Evolutionary conservation across 2,888 invertebrate species (phyloP).

Genomic region (Linnaemya tessellans): DNA sequence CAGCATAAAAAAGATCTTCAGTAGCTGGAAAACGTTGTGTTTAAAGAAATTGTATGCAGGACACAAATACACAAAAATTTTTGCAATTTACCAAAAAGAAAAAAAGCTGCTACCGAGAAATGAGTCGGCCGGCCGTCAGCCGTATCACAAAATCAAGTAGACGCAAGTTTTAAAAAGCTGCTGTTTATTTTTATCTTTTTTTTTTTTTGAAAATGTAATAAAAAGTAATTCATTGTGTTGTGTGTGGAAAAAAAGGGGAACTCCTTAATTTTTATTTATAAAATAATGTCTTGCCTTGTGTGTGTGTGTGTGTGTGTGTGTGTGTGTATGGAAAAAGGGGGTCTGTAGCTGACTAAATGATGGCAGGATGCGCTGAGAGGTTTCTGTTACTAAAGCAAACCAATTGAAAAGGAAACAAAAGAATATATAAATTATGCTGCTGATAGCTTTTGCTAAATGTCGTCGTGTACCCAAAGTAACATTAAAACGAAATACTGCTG

Average conservation of each 20-base stretch:
- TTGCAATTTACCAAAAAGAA: constrained; percentile 9
- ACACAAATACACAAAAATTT: constrained; percentile 3
- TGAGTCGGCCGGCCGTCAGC: background rate
- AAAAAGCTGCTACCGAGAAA: background rate
- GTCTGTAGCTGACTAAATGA: background rate
- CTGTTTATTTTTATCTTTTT: background rate
- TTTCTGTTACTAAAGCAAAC: constrained; percentile 62
- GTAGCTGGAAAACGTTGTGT: background rate
- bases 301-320: too few relatives aligned
- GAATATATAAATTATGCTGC: constrained; percentile 54
- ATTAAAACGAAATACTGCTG: constrained; percentile 54
- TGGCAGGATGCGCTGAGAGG: background rate
- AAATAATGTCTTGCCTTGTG: constrained; percentile 9
- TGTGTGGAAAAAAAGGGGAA: background rate
- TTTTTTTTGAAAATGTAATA: constrained; percentile 28
- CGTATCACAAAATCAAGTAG: constrained; percentile 12
- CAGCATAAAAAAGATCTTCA: constrained; percentile 3
- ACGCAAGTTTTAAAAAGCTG: constrained; percentile 5
- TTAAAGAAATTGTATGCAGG: constrained; percentile 35
- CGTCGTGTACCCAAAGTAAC: constrained; percentile 62
- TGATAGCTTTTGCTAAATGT: constrained; percentile 67
- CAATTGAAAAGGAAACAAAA: constrained; percentile 7
- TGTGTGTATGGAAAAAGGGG: too few relatives aligned
- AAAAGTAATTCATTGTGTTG: constrained; percentile 40
- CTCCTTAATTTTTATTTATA: constrained; percentile 37